Conservation (phyloP, 2,113 vertebrate genomes). For the Megaptera novaeangliae region DNA sequence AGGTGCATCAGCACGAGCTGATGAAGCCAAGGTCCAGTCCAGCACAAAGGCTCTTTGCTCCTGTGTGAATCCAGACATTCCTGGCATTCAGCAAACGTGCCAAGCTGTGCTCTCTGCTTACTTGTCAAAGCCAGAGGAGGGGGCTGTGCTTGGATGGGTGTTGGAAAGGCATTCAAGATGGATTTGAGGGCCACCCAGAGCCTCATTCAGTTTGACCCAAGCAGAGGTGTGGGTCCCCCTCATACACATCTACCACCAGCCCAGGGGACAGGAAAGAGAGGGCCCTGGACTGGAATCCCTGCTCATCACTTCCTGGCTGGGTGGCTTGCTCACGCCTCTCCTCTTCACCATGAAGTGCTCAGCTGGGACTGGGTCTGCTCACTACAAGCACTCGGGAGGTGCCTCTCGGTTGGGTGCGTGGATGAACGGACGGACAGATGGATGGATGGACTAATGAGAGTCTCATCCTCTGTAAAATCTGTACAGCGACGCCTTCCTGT, state of each 20-base stretch:
- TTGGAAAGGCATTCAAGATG: background rate
- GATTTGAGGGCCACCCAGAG: background rate
- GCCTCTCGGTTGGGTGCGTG: too few species aligned
- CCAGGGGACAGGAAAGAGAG: background rate
- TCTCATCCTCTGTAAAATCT: background rate
- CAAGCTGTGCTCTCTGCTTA: background rate
- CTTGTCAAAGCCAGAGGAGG: background rate
- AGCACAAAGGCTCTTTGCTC: background rate
- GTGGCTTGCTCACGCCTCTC: background rate
- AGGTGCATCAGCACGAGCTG: background rate
- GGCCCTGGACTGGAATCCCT: background rate
- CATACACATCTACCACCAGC: fast-evolving
- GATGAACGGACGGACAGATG: background rate
- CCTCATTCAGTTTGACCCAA: background rate
- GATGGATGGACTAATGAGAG: background rate
- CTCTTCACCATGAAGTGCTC: background rate
- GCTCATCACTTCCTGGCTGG: background rate
- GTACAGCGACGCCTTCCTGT: background rate
- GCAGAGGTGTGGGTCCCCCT: background rate
- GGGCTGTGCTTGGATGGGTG: fast-evolving
- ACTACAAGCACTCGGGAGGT: fast-evolving
- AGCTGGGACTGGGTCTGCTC: background rate
- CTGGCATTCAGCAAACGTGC: background rate
- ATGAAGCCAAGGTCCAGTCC: background rate
- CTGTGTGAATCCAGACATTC: background rate